Base-by-base conservation (phyloP, 2,113 vertebrate genomes). In the Stigmatopora nigra region DNA sequence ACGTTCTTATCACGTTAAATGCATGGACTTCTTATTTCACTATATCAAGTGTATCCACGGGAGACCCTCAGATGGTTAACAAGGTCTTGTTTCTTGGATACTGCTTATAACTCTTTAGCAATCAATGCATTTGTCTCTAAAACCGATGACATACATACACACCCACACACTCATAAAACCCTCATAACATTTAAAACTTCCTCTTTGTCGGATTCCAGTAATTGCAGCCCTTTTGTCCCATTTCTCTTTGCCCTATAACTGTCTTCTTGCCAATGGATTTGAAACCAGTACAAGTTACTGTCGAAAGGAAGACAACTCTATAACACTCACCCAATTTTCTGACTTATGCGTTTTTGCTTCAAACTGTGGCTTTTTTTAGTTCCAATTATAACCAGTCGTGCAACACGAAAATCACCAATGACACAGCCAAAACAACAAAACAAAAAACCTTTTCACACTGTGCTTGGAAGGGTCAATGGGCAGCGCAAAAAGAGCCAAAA, bases 41-140 rank as follows among this genome's bases (percentile, higher is more conserved):
- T 31, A n/a, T 71, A 76, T 79, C 70, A 65, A 74, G 62, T 71
- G 71, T 51, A 75, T 81, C 74, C 75, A 56, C 68, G 65, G 64
- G 65, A 65, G 70, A 76, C 62, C 69, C 74, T 73, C 61, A 67
- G 47, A 75, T 76, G 80, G 64, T 56, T 77, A 77, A 82, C 73
- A 70, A 80, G 68, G 75, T 72, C 69, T 20, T 31, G 52, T 56
- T 14, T 52, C 74, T 76, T 84, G 83, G 72, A 84, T 77, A 72
- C 68, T 31, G 73, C 67, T 68, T 78, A 66, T 70, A 65, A 79
- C 74, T 69, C 77, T 60, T 16, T 53, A 10, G 63, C 63, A 64
- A 48, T 20, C 68, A 52, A 65, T 48, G 36, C 1, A 68, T 52
- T 64, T 78, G 78, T 73, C 80, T 69, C 63, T 12, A 63, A 65